Base-by-base conservation (phyloP, 2,888 invertebrate species). In the Agyllia agylla region DNA sequence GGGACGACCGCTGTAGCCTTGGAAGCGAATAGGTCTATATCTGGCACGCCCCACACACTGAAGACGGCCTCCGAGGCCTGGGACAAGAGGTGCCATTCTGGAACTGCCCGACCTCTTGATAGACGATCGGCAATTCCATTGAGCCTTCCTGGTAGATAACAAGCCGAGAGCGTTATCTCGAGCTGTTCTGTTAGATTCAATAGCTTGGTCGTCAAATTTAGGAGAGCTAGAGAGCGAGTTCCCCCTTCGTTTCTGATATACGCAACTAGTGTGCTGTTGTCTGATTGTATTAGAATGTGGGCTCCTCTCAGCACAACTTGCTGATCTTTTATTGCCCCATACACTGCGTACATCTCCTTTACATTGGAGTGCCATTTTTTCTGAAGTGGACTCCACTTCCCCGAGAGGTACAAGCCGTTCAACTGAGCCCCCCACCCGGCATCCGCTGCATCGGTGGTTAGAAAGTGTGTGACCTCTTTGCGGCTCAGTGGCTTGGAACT, bases 1-100 rank as follows among this genome's bases (percentile, higher is more conserved):
- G 89, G 90, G 0, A 90, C 86, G 15, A 92, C 86, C 0, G 84
- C 86, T 6, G n/a, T 70, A 27, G 30, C 73, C 73, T 30, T 73
- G 73, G 73, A 73, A 2, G 73, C 73, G 5, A 75, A 75, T 2
- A 75, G 31, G 15, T 75, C 73, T 31, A 75, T n/a, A n/a, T 31
- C 17, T 17, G 73, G 30, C 6, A 75, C 17, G 73, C 73, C 73
- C 73, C 73, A 75, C 27, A 30, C 30, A 17, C 17, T 17, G 73
- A 73, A 73, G 13, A 73, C n/a, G 27, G 73, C 73, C 30, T 30
- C 27, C 73, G 73, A 0, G 73, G 73, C 73, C 73, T 30, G 73
- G 6, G 30, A 30, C 15, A 73, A 30, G 1, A 73, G 73, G 17
- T 64, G 20, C 24, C n/a, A 20, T 8, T 64, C 64, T 64, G 64